Conservation (phyloP, 1,140 invertebrate genomes). For the Brachystomella parvula region DNA sequence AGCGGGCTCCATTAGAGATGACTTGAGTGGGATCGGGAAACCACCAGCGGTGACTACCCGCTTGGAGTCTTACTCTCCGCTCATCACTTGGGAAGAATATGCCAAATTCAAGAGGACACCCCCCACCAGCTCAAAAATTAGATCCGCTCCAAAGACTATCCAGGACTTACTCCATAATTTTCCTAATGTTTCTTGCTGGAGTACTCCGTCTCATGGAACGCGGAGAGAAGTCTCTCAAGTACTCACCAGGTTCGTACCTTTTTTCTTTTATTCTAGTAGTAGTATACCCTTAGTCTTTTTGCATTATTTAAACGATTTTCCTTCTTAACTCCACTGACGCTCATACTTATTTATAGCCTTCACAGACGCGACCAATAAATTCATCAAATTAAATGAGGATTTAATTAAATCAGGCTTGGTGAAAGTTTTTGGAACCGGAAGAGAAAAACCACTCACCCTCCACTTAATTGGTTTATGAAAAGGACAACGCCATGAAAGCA, state of each 20-base stretch:
- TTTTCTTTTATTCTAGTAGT: too few species aligned
- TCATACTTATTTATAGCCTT: neutral
- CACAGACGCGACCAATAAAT: neutral
- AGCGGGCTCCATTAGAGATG: neutral
- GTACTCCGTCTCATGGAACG: slow-evolving; percentile 8
- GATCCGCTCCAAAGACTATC: neutral
- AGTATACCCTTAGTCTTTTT: too few species aligned
- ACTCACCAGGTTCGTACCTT: slow-evolving; percentile 25
- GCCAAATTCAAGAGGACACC: neutral
- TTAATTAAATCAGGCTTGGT: too few species aligned
- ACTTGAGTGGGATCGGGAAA: neutral
- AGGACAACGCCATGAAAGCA: too few species aligned
- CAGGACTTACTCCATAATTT: slow-evolving; percentile 3
- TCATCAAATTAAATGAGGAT: neutral
- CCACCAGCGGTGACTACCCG: neutral
- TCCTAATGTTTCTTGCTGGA: slow-evolving; percentile 33
- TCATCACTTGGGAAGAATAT: neutral
- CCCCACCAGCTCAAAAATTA: neutral
- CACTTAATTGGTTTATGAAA: too few species aligned
- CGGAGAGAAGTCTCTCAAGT: slow-evolving; percentile 28
- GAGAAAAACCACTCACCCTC: too few species aligned
- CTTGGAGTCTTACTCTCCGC: neutral
- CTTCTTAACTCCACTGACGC: neutral
- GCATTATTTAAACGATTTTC: too few species aligned
- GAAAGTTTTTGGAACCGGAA: too few species aligned